phyloP scores from a whole-genome alignment of 2,113 vertebrate species.

The Rhipidura dahli region DNA sequence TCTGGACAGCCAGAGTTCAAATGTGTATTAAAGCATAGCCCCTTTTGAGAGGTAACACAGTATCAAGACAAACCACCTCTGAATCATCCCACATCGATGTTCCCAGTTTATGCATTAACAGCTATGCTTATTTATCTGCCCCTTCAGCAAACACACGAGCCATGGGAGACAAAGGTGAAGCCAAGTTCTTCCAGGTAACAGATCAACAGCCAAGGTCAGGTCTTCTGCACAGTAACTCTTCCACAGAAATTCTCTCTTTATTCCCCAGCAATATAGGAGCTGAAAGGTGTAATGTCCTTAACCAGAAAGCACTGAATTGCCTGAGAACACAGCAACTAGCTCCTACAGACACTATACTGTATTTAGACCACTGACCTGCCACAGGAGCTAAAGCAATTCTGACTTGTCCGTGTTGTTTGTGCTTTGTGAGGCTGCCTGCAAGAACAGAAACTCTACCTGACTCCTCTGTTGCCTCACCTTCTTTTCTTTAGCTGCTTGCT shows the following conservation, averaged over 20 bases:
- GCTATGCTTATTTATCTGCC: background rate
- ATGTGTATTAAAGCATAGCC: background rate
- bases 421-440: background rate
- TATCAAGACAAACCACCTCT: background rate
- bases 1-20: constrained; percentile 32
- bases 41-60: background rate
- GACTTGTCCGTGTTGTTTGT: background rate
- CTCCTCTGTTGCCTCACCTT: background rate
- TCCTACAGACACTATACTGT: background rate
- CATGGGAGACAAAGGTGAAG: background rate
- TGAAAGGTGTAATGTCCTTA: background rate
- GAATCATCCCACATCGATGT: background rate
- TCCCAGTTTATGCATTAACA: constrained; percentile 28
- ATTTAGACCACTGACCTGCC: background rate
- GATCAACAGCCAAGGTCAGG: constrained; percentile 3
- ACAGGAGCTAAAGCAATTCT: background rate
- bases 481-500: background rate
- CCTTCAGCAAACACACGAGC: background rate
- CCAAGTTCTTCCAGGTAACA: background rate
- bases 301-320: background rate
- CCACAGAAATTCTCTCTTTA: background rate
- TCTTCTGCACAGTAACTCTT: background rate
- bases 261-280: background rate
- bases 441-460: background rate
- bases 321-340: background rate